Evolutionary conservation across 1,140 invertebrate species (phyloP).

Genomic region (Drosophila navojoa): DNA sequence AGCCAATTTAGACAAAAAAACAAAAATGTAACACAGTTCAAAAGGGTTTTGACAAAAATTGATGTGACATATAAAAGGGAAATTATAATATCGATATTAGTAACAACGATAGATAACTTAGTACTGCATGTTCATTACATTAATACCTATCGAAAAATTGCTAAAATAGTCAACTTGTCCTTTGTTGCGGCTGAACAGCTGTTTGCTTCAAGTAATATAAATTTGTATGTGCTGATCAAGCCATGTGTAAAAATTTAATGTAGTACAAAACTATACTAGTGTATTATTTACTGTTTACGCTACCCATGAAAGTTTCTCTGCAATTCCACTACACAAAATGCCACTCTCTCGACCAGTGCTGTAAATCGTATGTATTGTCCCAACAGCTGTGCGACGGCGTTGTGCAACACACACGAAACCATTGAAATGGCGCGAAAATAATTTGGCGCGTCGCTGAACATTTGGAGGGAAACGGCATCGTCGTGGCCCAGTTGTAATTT

Average conservation of each 20-base stretch:
- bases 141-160: constrained; percentile 16
- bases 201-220: neutral
- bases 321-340: constrained; percentile 28
- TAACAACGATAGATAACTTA: neutral
- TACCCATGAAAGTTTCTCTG: neutral
- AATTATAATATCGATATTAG: constrained; percentile 21
- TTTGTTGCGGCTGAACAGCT: constrained; percentile 27
- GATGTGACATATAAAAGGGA: neutral
- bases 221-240: neutral
- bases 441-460: constrained; percentile 65
- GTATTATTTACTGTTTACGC: neutral
- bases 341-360: constrained; percentile 5
- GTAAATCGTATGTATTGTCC: neutral
- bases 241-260: no score
- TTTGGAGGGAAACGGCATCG: constrained; percentile 72
- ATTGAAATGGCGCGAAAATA: constrained; percentile 36
- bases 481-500: constrained; percentile 76
- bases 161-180: neutral
- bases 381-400: constrained; percentile 43
- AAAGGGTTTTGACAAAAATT: neutral
- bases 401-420: constrained; percentile 39
- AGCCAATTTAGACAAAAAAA: neutral
- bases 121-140: neutral
- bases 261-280: no score
- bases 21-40: neutral